These are phyloP conservation scores for Riparia riparia DNA, from an alignment of 2,113 vertebrate species.

Conservation along the genomic window DNA sequence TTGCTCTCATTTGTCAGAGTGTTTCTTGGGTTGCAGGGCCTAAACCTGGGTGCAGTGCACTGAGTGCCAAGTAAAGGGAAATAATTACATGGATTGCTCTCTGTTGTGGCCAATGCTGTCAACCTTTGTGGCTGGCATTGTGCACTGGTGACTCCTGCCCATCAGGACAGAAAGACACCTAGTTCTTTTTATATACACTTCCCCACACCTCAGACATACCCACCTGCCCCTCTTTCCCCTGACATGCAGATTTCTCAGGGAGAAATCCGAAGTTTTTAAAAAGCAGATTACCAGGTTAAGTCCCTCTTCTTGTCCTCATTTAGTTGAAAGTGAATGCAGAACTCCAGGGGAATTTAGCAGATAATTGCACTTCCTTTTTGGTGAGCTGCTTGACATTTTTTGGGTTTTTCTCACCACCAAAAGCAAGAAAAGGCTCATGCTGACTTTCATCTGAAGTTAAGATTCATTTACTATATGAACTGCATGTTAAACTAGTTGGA, in stretches of 20 bases:
- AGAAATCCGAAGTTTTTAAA: neutral
- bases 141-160: neutral
- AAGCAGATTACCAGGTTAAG: neutral
- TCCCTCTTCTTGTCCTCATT: neutral
- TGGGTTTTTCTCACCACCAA: neutral
- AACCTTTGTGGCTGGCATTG: fast-evolving
- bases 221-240: fast-evolving
- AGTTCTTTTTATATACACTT: neutral
- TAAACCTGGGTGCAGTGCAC: neutral
- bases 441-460: neutral
- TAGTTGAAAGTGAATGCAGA: neutral
- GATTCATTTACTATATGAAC: neutral
- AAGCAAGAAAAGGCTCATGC: neutral
- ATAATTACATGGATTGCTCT: fast-evolving
- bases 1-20: neutral
- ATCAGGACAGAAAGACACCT: neutral
- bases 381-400: neutral
- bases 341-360: neutral
- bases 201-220: too few species aligned
- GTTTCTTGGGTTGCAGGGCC: neutral
- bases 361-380: neutral
- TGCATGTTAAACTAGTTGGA: neutral
- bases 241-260: neutral
- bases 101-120: neutral
- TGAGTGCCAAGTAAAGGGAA: neutral